Evolutionary conservation across 2,797 vertebrate genomes (phyloP), one percentile per base, ranked within the genome.

Genomic region (Pipistrellus nathusii): DNA sequence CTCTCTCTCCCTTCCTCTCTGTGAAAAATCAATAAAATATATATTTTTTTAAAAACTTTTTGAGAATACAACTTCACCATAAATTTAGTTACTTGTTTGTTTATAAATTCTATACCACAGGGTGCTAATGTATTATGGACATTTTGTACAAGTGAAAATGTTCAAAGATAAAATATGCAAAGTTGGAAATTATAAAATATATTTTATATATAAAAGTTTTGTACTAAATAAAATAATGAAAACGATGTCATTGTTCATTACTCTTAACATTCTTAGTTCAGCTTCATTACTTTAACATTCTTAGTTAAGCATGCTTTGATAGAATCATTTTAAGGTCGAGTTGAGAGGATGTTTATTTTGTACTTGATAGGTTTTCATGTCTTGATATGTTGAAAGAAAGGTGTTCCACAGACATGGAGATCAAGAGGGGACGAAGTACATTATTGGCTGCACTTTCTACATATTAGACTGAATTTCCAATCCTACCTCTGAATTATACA

Each of bases 241-340:
- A 87, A 53, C 6, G 13, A 13, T 91, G 30, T 83, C 30, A 59
- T 78, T 80, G 35, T 46, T 95, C 35, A 41, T 75, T 76, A 46
- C 48, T 87, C 94, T 93, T 82, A 57, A 94, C 92, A 94, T 91
- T 85, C 77, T 75, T 85, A 83, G 25, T 80, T 82, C 66, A 94
- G 88, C 55, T 93, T 93, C 72, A 83, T 78, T 94, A 73, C 73
- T 78, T 93, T 82, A 64, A 95, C 92, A 94, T 90, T 88, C 73
- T 75, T 90, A 85, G 30, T 80, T 82, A 76, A 94, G 66, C 46
- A 55, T 41, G 92, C 94, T 96, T 62, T 66, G 35, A 87, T 62
- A 51, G 18, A 87, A 87, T 84, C 46, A 88, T 68, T 92, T 93
- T 91, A 95, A 94, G 76, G 88, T 94, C 91, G 86, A 17, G 23